Conservation (phyloP, 2,797 vertebrate species). For the Amphiprion clarkii region DNA sequence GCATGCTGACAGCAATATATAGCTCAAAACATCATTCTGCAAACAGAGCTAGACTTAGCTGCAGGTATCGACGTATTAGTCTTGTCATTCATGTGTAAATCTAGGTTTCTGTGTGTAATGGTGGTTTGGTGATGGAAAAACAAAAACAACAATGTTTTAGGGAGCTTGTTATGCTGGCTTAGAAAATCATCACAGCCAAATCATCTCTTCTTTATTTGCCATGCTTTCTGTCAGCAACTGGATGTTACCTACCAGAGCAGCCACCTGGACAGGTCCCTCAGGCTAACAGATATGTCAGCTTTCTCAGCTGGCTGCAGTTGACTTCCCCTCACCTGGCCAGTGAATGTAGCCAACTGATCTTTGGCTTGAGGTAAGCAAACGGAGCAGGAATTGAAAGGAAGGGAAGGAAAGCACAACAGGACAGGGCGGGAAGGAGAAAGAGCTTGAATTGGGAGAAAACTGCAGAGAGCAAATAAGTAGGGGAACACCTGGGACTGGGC, state of each 20-base stretch:
- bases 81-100: background rate
- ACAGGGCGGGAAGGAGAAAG: constrained; percentile 12
- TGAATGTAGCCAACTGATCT: constrained; percentile 77
- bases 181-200: constrained; percentile 62
- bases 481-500: constrained; percentile 73
- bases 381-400: constrained; percentile 37
- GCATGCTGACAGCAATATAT: background rate
- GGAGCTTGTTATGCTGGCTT: constrained; percentile 5
- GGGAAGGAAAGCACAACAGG: constrained; percentile 20
- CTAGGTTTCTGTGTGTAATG: background rate
- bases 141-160: background rate
- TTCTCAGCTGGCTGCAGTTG: constrained; percentile 76
- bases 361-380: constrained; percentile 62
- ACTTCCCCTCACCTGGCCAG: constrained; percentile 72
- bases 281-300: constrained; percentile 82
- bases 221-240: constrained; percentile 72
- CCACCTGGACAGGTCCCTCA: constrained; percentile 72
- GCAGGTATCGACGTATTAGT: too few relatives aligned
- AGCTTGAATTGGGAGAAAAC: constrained; percentile 31
- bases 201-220: constrained; percentile 61
- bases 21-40: background rate
- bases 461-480: constrained; percentile 15
- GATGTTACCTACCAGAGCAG: constrained; percentile 72
- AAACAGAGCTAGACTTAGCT: background rate
- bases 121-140: background rate